Evolutionary conservation across 1,140 invertebrate species (phyloP).

Genomic region (Acarapis woodi): DNA sequence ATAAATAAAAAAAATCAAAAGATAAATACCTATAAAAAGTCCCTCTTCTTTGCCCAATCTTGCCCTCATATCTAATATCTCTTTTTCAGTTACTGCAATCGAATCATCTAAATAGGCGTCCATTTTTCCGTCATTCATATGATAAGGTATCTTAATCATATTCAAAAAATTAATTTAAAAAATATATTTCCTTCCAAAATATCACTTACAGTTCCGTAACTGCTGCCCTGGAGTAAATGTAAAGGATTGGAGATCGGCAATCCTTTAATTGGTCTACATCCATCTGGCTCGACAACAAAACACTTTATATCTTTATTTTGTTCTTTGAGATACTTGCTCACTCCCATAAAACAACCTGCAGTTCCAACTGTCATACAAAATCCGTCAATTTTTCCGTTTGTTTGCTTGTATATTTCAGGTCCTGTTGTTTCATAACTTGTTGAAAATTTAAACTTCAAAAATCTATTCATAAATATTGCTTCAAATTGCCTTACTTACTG

Average conservation of each 20-base stretch:
- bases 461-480: no score
- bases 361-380: slow-evolving; percentile 14
- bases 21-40: slow-evolving; percentile 5
- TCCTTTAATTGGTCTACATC: slow-evolving; percentile 4
- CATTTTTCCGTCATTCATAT: slow-evolving; percentile 3
- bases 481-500: neutral
- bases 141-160: no score
- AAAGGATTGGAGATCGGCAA: slow-evolving; percentile 3
- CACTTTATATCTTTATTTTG: slow-evolving; percentile 6
- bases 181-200: slow-evolving; percentile 2
- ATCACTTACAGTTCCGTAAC: slow-evolving; percentile 5
- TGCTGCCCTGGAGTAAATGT: slow-evolving; percentile 7
- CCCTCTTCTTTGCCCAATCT: slow-evolving; percentile 7
- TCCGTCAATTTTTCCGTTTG: slow-evolving; percentile 15
- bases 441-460: slow-evolving; percentile 11
- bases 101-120: slow-evolving; percentile 4
- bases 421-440: slow-evolving; percentile 22
- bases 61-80: slow-evolving; percentile 6
- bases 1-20: no score
- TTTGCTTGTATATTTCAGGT: slow-evolving; percentile 23
- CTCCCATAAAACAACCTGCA: slow-evolving; percentile 11
- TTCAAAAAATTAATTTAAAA: no score
- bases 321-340: slow-evolving; percentile 7
- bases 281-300: slow-evolving; percentile 7
- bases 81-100: slow-evolving; percentile 7